phyloP scores from a whole-genome alignment of 2,113 vertebrate species.

The Spermophilus dauricus region DNA sequence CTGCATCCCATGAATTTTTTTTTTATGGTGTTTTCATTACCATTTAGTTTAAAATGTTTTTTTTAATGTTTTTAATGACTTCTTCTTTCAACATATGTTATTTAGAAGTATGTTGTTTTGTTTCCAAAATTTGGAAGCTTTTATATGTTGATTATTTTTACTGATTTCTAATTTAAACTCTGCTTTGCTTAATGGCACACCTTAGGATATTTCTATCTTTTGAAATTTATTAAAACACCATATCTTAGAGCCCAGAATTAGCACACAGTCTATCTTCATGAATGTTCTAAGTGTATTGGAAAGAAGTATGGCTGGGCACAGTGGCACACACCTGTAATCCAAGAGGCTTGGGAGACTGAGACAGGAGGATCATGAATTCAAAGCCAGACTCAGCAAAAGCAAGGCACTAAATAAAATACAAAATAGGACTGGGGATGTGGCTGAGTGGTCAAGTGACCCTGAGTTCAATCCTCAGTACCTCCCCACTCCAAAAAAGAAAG shows the following conservation, averaged over 20 bases:
- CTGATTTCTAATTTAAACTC: not conserved
- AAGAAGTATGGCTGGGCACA: not conserved
- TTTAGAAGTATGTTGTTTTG: not conserved
- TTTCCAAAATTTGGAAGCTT: not conserved
- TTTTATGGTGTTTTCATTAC: not conserved
- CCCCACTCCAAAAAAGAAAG: not conserved
- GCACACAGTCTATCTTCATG: not conserved
- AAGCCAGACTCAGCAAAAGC: no score
- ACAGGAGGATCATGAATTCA: no score
- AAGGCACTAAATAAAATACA: no score
- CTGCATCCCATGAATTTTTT: not conserved
- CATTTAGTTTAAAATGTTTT: not conserved
- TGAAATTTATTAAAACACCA: not conserved
- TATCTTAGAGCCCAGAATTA: not conserved
- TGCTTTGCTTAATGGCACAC: not conserved
- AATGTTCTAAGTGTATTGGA: not conserved
- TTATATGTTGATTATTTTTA: not conserved
- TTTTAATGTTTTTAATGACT: not conserved
- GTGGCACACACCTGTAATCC: no score
- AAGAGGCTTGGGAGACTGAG: no score
- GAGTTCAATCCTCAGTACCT: no score
- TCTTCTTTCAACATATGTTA: not conserved
- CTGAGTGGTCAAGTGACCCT: no score
- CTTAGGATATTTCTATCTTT: constrained; percentile 15
- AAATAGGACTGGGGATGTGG: no score